phyloP scores from a whole-genome alignment of 1,140 invertebrate species.

The Diabrotica virgifera region DNA sequence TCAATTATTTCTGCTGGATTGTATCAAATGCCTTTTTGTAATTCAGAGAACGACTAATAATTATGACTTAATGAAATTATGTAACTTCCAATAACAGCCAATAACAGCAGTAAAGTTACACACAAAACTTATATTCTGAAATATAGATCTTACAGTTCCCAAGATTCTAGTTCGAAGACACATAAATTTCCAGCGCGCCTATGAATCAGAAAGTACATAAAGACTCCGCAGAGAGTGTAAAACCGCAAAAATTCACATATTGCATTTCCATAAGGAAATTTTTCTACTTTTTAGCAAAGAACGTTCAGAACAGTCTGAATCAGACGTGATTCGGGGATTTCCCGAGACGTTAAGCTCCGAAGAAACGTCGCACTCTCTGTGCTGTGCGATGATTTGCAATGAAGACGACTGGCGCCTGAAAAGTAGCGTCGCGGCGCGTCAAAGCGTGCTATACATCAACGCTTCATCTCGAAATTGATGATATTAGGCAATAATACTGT shows the following conservation, averaged over 20 bases:
- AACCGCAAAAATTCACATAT: slow-evolving; percentile 8
- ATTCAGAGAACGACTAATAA: no score
- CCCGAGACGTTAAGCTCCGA: slow-evolving; percentile 7
- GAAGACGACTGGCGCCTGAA: slow-evolving; percentile 10
- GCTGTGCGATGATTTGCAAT: slow-evolving; percentile 11
- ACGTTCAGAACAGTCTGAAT: slow-evolving; percentile 5
- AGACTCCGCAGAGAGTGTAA: slow-evolving; percentile 1
- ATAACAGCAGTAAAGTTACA: no score
- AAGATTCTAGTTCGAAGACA: no score
- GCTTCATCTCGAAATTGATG: slow-evolving; percentile 6
- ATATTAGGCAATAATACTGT: slow-evolving; percentile 2
- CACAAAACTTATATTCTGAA: no score
- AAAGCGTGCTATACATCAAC: neutral
- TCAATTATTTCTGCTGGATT: no score
- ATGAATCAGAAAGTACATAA: neutral
- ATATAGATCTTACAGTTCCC: no score
- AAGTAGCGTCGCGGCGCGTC: slow-evolving; percentile 5
- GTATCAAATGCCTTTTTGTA: no score
- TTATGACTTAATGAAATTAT: no score
- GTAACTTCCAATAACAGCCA: no score
- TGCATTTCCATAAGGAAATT: slow-evolving; percentile 10
- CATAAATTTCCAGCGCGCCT: neutral
- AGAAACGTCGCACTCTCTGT: slow-evolving; percentile 1
- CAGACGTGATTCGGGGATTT: slow-evolving; percentile 10
- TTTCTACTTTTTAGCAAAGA: slow-evolving; percentile 7